These are phyloP conservation scores for Darevskia nairensis DNA, from an alignment of 2,797 vertebrate genomes.

Conservation along the genomic window DNA sequence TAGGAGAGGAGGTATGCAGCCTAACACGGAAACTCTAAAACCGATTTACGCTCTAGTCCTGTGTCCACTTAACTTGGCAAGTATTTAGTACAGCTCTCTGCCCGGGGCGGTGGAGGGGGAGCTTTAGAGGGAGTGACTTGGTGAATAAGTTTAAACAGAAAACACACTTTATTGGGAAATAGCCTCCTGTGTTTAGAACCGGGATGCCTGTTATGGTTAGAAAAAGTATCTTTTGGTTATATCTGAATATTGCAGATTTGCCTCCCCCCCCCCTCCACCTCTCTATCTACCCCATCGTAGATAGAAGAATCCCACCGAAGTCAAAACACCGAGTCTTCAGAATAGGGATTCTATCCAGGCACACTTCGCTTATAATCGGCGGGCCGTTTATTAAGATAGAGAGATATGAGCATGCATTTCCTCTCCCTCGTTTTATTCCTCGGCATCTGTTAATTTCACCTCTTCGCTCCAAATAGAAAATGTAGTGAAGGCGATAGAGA, in stretches of 20 bases:
- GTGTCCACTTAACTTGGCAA: background rate
- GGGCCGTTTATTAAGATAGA: background rate
- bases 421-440: background rate
- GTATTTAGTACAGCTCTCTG: background rate
- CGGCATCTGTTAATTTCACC: background rate
- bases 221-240: too few relatives aligned
- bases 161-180: background rate
- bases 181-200: background rate
- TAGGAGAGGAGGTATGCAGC: background rate
- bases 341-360: background rate
- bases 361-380: background rate
- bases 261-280: too few relatives aligned
- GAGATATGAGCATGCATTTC: background rate
- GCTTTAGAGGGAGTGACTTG: background rate
- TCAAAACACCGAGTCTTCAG: background rate
- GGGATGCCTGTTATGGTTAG: background rate
- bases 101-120: too few relatives aligned
- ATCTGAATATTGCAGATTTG: too few relatives aligned
- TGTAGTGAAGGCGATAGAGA: background rate
- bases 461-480: background rate
- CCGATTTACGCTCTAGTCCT: background rate
- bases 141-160: background rate
- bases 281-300: too few relatives aligned
- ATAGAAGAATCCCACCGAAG: too few relatives aligned
- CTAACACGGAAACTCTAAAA: background rate